Evolutionary conservation across 2,888 invertebrate species (phyloP), one percentile per base, ranked within the genome.

Genomic region (Schrankia costaestrigalis): DNA sequence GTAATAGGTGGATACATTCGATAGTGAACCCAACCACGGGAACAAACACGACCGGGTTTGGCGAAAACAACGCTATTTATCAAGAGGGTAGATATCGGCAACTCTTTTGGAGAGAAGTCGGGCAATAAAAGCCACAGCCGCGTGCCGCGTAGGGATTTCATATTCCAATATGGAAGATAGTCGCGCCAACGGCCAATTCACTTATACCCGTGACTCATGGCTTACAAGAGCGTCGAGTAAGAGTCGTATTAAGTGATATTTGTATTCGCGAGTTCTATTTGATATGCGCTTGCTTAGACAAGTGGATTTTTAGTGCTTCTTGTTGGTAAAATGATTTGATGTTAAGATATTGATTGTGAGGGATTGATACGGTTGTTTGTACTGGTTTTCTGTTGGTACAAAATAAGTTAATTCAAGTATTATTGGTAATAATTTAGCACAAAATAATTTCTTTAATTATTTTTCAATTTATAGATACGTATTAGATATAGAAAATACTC

Each of bases 51-150:
- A 61, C 58, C 40, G 49, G 37, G 67, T 62, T 79, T 73, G 77
- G 72, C 83, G 84, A 84, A 86, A 86, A 86, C 86, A 86, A 86
- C 81, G 78, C 81, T 69, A 84, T 86, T 84, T 85, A 85, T 86
- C 85, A 84, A 71, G 74, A 73, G 78, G 79, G 77, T 69, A 65
- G 72, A 77, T 73, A 77, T 77, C 72, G 72, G 46, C 63, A 70
- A 71, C 71, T 74, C 68, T 71, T 72, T 63, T 56, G 49, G 59
- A 63, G 70, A 58, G 72, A 78, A 78, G 71, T 81, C 75, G 51
- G 62, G 69, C 66, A 75, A 80, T 83, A 84, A 83, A 82, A 78
- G 62, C 77, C 76, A 62, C 71, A 76, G 66, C 62, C 69, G 63
- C 57, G 62, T 62, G 51, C 52, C 63, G 62, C 54, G 63, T 53